phyloP scores from a whole-genome alignment of 2,797 vertebrate genomes.

The Discoglossus pictus region DNA sequence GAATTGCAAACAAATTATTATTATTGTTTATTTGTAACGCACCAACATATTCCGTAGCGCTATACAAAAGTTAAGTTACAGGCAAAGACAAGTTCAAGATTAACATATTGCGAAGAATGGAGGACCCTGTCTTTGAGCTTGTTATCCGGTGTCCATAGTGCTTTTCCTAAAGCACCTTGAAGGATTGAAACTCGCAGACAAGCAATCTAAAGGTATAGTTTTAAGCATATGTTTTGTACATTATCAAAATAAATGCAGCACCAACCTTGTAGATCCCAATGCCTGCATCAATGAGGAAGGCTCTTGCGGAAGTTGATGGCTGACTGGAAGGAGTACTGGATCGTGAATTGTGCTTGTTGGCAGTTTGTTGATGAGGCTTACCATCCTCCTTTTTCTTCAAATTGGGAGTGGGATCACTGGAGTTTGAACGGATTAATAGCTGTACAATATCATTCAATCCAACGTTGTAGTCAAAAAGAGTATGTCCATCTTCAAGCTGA shows the following conservation, averaged over 20 bases:
- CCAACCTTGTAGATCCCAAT: conserved; percentile 93
- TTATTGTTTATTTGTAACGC: no score
- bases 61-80: no score
- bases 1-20: no score
- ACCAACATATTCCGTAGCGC: no score
- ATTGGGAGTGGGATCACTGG: conserved; percentile 79
- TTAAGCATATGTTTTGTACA: no score
- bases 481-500: conserved; percentile 98
- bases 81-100: no score
- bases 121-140: no score
- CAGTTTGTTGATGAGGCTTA: conserved; percentile 67
- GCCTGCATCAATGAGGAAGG: conserved; percentile 83
- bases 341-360: conserved; percentile 81
- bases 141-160: no score
- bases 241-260: conserved; percentile 26
- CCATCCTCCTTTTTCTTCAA: conserved; percentile 74
- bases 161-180: no score
- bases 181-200: no score
- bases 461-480: conserved; percentile 97
- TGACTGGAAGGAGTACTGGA: conserved; percentile 72
- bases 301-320: conserved; percentile 83
- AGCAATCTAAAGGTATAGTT: no score
- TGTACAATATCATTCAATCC: conserved; percentile 98
- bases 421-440: conserved; percentile 91
- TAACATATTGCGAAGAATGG: no score